Percentiles rank a stretch among this genome's conserved stretches.
These are phyloP conservation scores for Margarornis squamiger DNA, from an alignment of 2,797 vertebrate genomes.

Conservation along the genomic window DNA sequence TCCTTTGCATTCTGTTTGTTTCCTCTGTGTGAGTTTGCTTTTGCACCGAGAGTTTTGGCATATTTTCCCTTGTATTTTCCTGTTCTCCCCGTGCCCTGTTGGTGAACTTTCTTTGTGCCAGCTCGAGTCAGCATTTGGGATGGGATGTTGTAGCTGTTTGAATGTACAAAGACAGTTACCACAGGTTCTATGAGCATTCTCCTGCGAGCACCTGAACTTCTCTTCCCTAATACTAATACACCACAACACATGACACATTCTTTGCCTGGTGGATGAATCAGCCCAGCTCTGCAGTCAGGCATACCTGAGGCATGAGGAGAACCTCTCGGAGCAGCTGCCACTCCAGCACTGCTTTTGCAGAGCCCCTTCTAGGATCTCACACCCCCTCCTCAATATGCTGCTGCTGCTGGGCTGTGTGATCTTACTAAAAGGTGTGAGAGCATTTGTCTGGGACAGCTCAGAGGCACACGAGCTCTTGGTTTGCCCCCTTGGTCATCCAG, in stretches of 20 bases:
- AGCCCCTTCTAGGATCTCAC: background rate
- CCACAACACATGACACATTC: background rate
- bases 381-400: background rate
- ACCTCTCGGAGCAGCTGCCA: background rate
- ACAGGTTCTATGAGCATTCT: background rate
- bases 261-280: background rate
- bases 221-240: background rate
- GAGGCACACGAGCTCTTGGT: background rate
- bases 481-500: background rate
- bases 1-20: conserved; percentile 36
- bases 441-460: background rate
- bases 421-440: background rate
- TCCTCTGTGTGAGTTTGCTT: conserved; percentile 13
- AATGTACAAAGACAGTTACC: background rate
- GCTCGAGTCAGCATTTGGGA: background rate
- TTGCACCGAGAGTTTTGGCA: background rate
- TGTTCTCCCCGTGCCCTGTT: background rate
- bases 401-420: background rate
- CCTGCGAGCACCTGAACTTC: background rate
- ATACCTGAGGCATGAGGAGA: background rate
- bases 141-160: background rate
- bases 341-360: background rate
- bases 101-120: conserved; percentile 2
- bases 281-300: background rate
- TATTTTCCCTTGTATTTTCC: background rate